Conservation (phyloP, 2,888 invertebrate species). For the Cantharis flavilabris region DNA sequence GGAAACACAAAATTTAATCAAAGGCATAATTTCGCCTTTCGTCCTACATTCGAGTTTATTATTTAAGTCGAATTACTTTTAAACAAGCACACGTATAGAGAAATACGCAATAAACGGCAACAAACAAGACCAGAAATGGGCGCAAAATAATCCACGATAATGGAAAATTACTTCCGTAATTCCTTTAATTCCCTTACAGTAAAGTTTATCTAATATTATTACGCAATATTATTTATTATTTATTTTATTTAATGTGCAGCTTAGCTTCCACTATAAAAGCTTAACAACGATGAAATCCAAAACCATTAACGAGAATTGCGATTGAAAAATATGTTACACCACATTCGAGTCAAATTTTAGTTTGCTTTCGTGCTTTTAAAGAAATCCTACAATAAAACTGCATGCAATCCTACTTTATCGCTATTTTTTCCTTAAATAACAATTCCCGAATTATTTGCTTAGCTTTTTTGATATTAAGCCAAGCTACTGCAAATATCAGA, state of each 20-base stretch:
- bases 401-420: neutral
- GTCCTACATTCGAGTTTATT: neutral
- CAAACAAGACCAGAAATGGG: neutral
- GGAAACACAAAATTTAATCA: neutral
- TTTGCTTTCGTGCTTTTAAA: neutral
- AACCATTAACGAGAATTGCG: neutral
- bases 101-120: neutral
- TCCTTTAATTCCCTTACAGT: slow-evolving; percentile 1
- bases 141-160: neutral
- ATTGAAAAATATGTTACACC: neutral
- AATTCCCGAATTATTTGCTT: neutral
- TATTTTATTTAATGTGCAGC: neutral
- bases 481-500: neutral
- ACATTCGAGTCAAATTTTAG: neutral
- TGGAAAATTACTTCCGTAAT: neutral
- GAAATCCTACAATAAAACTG: neutral
- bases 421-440: neutral
- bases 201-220: neutral
- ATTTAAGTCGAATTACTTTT: neutral
- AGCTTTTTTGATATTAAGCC: neutral
- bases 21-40: neutral
- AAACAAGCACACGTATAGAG: neutral
- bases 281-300: slow-evolving; percentile 1
- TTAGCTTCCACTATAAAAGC: neutral
- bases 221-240: neutral